Evolutionary conservation across 2,113 vertebrate species (phyloP), one percentile per base, ranked within the genome.

Genomic region (Eleginops maclovinus): DNA sequence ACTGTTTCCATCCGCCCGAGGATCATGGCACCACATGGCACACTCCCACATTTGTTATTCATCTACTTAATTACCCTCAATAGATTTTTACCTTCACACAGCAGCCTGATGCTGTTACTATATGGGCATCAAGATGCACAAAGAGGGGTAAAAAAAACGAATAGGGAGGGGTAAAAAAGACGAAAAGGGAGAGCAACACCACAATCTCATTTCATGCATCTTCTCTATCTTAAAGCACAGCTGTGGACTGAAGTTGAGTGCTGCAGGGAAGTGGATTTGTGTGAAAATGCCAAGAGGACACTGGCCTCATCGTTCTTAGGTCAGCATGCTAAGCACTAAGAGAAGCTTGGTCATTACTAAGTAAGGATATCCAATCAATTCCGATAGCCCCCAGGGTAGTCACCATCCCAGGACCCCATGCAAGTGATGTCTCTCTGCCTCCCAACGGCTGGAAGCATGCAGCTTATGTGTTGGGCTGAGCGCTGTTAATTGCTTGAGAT

Each of bases 351-450:
- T 56, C 86, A 84, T 85, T 90, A 70, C 85, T 88, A 90, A 92
- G 88, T 91, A 92, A 93, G 89, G 90, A 89, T 86, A 89, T 77
- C 87, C 88, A 91, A 91, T 91, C 90, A 87, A 86, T 91, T 90
- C 72, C 77, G 82, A 78, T 51, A 84, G 71, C 72, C 84, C 77
- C 81, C 70, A 31, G 55, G 85, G 68, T 84, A 68, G 90, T 75
- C 80, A 24, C 84, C 82, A 77, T 86, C 90, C 83, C 72, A 49
- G 85, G 80, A 85, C 83, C 53, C 72, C 47, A 58, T 72, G 63
- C 46, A 49, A 84, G 81, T 73, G 21, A 67, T 4, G n/a, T 65
- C 77, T 78, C 62, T 81, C 63, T 50, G 72, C 72, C 70, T 70
- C 58, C 41, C 66, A 31, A 19, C 16, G 66, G 82, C 70, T 62